Conservation (phyloP, 2,113 vertebrate genomes). For the Phrynosoma platyrhinos region DNA sequence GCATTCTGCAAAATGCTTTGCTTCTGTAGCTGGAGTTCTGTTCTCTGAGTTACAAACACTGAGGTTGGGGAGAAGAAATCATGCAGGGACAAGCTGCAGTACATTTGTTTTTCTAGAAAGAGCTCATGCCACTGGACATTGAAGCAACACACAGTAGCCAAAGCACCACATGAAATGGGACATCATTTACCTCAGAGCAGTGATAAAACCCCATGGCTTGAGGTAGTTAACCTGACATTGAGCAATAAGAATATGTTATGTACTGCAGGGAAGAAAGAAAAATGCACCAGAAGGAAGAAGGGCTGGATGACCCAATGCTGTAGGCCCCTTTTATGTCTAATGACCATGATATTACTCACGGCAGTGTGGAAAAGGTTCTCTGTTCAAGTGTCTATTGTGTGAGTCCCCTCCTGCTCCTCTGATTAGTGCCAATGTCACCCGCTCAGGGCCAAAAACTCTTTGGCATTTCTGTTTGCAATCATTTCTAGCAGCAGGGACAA, state of each 20-base stretch:
- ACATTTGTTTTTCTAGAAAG: neutral
- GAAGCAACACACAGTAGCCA: slow-evolving; percentile 20
- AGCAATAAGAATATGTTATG: neutral
- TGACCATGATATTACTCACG: neutral
- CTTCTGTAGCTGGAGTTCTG: neutral
- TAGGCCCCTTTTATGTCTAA: neutral
- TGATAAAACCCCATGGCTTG: fast-evolving
- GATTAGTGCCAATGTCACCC: neutral
- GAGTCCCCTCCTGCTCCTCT: neutral
- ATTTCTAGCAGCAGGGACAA: neutral
- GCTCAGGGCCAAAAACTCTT: neutral
- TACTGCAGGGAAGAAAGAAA: neutral
- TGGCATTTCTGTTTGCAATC: slow-evolving; percentile 20
- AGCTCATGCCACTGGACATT: slow-evolving; percentile 9
- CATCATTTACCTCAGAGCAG: slow-evolving; percentile 22
- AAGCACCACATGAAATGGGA: slow-evolving; percentile 6
- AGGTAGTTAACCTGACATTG: slow-evolving; percentile 21
- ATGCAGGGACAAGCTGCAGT: slow-evolving; percentile 15
- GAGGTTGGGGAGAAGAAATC: too few relatives aligned
- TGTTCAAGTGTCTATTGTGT: neutral
- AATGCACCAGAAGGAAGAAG: fast-evolving
- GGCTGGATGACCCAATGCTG: neutral
- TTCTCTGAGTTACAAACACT: neutral
- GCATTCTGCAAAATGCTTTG: neutral
- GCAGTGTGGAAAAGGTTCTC: neutral